phyloP scores from a whole-genome alignment of 2,113 vertebrate species.

The Grammomys dolichurus region DNA sequence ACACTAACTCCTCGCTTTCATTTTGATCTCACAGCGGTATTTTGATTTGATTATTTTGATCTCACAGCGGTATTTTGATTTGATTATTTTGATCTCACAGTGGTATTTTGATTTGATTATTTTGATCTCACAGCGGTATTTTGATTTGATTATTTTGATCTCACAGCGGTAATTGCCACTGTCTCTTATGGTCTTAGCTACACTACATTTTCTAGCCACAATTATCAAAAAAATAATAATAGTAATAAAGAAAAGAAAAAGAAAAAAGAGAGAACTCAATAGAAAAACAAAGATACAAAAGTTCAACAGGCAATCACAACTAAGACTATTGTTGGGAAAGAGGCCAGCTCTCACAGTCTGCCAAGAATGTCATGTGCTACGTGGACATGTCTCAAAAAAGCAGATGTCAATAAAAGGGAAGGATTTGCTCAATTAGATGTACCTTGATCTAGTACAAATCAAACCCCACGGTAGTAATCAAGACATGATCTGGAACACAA shows the following conservation, averaged over 20 bases:
- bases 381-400: conserved; percentile 23
- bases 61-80: not conserved
- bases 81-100: not conserved
- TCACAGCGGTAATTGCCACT: not conserved
- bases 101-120: no score
- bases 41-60: no score
- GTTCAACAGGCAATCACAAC: conserved; percentile 46
- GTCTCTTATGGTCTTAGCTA: not conserved
- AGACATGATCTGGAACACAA: not conserved
- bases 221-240: no score
- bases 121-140: not conserved
- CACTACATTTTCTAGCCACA: not conserved
- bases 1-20: not conserved
- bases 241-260: not conserved
- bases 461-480: conserved; percentile 1
- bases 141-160: not conserved
- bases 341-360: not conserved
- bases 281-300: conserved; percentile 59
- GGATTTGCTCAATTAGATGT: conserved; percentile 54
- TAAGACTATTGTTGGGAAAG: conserved; percentile 26
- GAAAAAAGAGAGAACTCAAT: not conserved
- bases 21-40: not conserved
- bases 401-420: conserved; percentile 39
- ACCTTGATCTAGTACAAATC: conserved; percentile 57
- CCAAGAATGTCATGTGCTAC: conserved; percentile 50